phyloP scores from a whole-genome alignment of 2,113 vertebrate genomes.

The Tautogolabrus adspersus region DNA sequence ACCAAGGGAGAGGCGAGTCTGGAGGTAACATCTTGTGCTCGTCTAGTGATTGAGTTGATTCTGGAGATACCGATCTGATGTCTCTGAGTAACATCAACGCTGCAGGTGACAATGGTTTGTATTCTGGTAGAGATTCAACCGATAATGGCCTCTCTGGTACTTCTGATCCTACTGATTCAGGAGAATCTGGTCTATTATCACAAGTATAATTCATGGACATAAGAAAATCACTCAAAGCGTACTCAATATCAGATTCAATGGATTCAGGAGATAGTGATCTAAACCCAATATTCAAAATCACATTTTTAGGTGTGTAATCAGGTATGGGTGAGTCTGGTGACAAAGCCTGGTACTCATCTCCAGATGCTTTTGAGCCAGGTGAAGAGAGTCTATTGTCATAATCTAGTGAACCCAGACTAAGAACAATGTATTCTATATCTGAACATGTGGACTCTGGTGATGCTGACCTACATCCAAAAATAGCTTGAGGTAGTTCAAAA shows the following conservation, averaged over 20 bases:
- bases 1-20: constrained; percentile 59
- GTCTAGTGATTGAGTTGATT: constrained; percentile 55
- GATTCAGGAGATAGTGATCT: constrained; percentile 70
- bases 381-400: constrained; percentile 53
- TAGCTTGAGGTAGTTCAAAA: not conserved
- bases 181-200: constrained; percentile 59
- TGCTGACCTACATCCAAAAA: constrained; percentile 43
- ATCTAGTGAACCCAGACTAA: constrained; percentile 27
- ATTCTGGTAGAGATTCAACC: constrained; percentile 52
- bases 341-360: constrained; percentile 43
- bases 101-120: constrained; percentile 42
- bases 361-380: constrained; percentile 63
- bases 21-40: constrained; percentile 52
- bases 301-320: constrained; percentile 46
- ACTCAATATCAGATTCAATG: constrained; percentile 61
- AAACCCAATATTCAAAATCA: constrained; percentile 49
- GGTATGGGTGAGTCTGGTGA: constrained; percentile 70
- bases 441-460: constrained; percentile 68
- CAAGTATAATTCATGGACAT: constrained; percentile 10
- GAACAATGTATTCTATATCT: constrained; percentile 61
- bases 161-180: constrained; percentile 59
- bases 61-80: constrained; percentile 44
- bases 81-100: constrained; percentile 17
- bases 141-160: constrained; percentile 35
- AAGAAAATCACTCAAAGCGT: constrained; percentile 47